Evolutionary conservation across 2,113 vertebrate genomes (phyloP).

Genomic region (Oryzias melastigma): DNA sequence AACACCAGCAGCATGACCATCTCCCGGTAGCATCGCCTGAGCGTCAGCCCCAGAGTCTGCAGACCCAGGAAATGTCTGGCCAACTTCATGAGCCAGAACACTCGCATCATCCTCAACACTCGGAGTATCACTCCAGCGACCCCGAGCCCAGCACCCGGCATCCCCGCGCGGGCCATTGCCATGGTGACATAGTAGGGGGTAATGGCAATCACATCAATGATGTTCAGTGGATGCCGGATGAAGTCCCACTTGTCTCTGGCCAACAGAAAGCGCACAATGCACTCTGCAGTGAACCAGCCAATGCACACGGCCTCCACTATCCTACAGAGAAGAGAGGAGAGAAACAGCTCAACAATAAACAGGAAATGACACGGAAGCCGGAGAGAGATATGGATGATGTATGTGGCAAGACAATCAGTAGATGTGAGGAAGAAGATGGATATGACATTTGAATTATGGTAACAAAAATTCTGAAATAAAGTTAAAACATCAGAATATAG

Average conservation of each 20-base stretch:
- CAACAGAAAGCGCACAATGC: conserved; percentile 93
- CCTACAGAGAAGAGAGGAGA: conserved; percentile 70
- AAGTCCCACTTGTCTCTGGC: conserved; percentile 97
- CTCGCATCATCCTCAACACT: conserved; percentile 96
- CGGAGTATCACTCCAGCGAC: conserved; percentile 93
- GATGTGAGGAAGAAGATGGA: conserved; percentile 17
- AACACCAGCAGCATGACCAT: conserved; percentile 99
- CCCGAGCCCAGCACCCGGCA: conserved; percentile 92
- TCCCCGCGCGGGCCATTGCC: conserved; percentile 85
- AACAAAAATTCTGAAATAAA: conserved; percentile 1
- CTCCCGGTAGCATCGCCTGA: conserved; percentile 94
- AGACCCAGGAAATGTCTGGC: conserved; percentile 97
- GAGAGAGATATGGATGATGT: conserved; percentile 30
- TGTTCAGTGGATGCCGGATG: conserved; percentile 93
- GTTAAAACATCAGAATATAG: conserved; percentile 1
- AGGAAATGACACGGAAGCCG: conserved; percentile 50
- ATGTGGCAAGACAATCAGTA: conserved; percentile 20
- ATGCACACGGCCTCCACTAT: conserved; percentile 98
- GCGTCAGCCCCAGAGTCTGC: conserved; percentile 96
- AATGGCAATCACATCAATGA: conserved; percentile 96
- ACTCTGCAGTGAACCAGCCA: conserved; percentile 98
- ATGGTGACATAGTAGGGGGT: conserved; percentile 91
- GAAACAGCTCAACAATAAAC: conserved; percentile 37
- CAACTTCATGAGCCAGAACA: conserved; percentile 99
- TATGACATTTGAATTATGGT: conserved; percentile 19